Base-by-base conservation (phyloP, 2,113 vertebrate genomes). In the Ciconia stormi region DNA sequence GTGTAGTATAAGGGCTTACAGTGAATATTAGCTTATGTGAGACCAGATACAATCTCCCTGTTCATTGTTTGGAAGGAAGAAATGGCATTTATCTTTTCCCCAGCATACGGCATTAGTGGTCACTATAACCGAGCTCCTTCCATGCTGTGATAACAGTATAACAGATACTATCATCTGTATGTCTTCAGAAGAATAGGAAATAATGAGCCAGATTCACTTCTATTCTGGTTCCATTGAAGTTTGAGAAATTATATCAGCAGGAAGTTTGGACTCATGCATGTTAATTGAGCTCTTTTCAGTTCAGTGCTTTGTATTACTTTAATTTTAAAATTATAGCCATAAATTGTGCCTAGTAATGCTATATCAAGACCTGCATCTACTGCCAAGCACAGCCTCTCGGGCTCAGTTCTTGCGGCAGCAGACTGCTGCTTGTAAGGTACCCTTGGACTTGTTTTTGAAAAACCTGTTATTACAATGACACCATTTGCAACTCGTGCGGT, bases 271-370 rank as follows among this genome's bases (percentile, higher is more conserved):
- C 87, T 95, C 89, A 65, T 76, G 89, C 83, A 94, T 95, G 77
- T 69, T 94, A 97, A 97, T 94, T 85, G 87, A 95, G 87, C 81
- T 95, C 66, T 94, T 82, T 73, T 91, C 87, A 93, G 50, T 79
- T 89, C 84, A 89, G 50, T 85, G 93, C 74, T 94, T 97, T 95
- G 81, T 89, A 87, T 84, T 78, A 74, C 73, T 93, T 97, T 93
- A 87, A 93, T 91, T 96, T 93, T 93, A 69, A 90, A 93, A 95
- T 76, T 89, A 65, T 56, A 80, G 69, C 81, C 71, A 74, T 82
- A 94, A 95, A 93, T 93, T 91, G 77, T 85, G 78, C 73, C 94
- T 86, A 82, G 83, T 47, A 80, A 66, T 84, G 21, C 52, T 82
- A 4, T 46, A 69, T 65, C 91, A 62, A 79, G 80, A 46, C 36